Percentiles rank a stretch among this genome's conserved stretches.
Evolutionary conservation across 2,888 invertebrate genomes (phyloP).

Genomic region (Venusia cambrica): DNA sequence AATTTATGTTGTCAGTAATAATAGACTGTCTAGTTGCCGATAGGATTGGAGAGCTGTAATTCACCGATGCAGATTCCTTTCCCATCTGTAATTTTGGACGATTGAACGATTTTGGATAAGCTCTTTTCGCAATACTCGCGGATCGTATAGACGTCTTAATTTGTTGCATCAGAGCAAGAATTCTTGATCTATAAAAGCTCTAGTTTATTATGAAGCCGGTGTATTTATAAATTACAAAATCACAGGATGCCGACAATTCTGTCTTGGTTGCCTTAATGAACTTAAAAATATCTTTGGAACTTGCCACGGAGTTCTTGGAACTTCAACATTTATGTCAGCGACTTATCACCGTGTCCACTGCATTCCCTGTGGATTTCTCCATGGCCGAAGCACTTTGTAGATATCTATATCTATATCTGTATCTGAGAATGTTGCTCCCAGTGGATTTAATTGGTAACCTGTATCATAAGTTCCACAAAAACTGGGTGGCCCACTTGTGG

Average conservation of each 20-base stretch:
- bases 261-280: conserved; percentile 12
- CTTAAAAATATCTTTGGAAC: conserved; percentile 16
- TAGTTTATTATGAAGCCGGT: conserved; percentile 2
- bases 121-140: conserved; percentile 37
- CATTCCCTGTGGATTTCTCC: conserved; percentile 13
- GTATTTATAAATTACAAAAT: conserved; percentile 13
- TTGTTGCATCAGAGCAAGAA: conserved; percentile 30
- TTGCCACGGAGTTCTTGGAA: conserved; percentile 10
- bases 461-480: conserved; percentile 23
- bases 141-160: conserved; percentile 44
- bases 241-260: conserved; percentile 18
- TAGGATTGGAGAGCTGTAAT: conserved; percentile 51
- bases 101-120: conserved; percentile 46
- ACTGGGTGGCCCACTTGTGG: conserved; percentile 30
- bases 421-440: conserved; percentile 9
- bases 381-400: conserved; percentile 6
- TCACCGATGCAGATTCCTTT: conserved; percentile 53
- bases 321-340: conserved; percentile 11
- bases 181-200: no score
- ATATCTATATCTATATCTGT: conserved; percentile 3
- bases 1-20: conserved; percentile 44
- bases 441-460: conserved; percentile 16
- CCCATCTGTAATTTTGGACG: conserved; percentile 45
- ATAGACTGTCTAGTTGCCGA: conserved; percentile 39
- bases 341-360: conserved; percentile 7